Base-by-base conservation (phyloP, 2,888 invertebrate genomes). In the Ischnura elegans region DNA sequence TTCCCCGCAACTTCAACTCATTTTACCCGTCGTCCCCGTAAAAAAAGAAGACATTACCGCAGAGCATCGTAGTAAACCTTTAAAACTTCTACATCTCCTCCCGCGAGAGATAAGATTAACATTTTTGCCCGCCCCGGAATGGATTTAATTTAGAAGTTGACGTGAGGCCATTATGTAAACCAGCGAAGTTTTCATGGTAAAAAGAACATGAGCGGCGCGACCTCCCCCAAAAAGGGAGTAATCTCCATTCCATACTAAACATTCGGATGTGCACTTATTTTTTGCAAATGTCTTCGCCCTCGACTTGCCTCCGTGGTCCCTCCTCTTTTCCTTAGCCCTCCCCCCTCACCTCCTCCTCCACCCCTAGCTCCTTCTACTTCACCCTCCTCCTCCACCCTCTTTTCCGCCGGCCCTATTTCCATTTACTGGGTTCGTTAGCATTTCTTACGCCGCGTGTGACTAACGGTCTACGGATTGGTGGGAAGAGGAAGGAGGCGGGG, bases 361-460 rank as follows among this genome's bases (percentile, higher is more conserved):
- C 51, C 51, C 51, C 51, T 8, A n/a, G n/a, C 19, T 51, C 51
- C 4, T 51, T 51, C 8, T 13, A 51, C 51, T 51, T 13, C 47
- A 47, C 5, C n/a, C 47, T 47, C 47, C 47, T 47, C 51, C 51
- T 51, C 46, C 61, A 43, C 90, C 2, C 90, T n/a, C 45, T 46
- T 8, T 25, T 6, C 51, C 51, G 55, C 25, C 87, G 43, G 16
- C 90, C 90, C 90, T 66, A 90, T 90, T 90, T 66, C 90, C 90
- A 90, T 90, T 90, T 90, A 66, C 90, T 66, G 66, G 90, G 90
- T 90, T 90, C 90, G 90, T 90, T 90, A 90, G 90, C 90, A 90
- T 90, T 90, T 90, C 90, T 90, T 90, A 90, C 90, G 61, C 90
- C 90, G 90, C 90, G 66, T 90, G 90, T 90, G 90, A 90, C 90